Conservation (phyloP, 2,888 invertebrate species). For the Eucera pruinosa region DNA sequence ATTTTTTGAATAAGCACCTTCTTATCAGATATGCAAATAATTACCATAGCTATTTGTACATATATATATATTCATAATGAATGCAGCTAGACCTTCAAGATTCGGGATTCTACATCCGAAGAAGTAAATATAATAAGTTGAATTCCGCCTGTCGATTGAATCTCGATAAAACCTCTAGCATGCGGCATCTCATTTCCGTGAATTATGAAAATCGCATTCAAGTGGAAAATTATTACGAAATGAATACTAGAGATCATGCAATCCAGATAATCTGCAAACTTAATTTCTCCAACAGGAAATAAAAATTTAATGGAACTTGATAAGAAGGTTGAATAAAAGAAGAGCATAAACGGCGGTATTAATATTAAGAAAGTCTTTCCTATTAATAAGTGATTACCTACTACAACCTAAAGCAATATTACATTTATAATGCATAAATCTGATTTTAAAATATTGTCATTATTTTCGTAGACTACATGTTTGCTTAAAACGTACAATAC, state of each 20-base stretch:
- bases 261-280: conserved; percentile 18
- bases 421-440: too few species aligned
- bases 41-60: conserved; percentile 23
- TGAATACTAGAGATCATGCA: conserved; percentile 15
- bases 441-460: too few species aligned
- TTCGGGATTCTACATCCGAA: neutral
- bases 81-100: conserved; percentile 6
- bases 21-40: conserved; percentile 25
- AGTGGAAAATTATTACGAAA: conserved; percentile 35
- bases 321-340: conserved; percentile 1
- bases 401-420: too few species aligned
- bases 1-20: neutral
- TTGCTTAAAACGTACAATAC: too few species aligned
- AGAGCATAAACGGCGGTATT: neutral
- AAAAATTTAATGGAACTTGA: neutral
- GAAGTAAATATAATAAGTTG: conserved; percentile 19
- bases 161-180: conserved; percentile 31
- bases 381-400: too few species aligned
- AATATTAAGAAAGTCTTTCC: neutral
- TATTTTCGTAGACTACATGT: too few species aligned
- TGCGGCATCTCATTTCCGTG: conserved; percentile 29
- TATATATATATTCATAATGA: conserved; percentile 16
- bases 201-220: conserved; percentile 52
- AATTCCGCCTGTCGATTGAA: conserved; percentile 32
- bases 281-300: conserved; percentile 2